Percentiles rank a stretch among this genome's conserved stretches.
Evolutionary conservation across 2,888 invertebrate genomes (phyloP).

Genomic region (Volucella bombylans): DNA sequence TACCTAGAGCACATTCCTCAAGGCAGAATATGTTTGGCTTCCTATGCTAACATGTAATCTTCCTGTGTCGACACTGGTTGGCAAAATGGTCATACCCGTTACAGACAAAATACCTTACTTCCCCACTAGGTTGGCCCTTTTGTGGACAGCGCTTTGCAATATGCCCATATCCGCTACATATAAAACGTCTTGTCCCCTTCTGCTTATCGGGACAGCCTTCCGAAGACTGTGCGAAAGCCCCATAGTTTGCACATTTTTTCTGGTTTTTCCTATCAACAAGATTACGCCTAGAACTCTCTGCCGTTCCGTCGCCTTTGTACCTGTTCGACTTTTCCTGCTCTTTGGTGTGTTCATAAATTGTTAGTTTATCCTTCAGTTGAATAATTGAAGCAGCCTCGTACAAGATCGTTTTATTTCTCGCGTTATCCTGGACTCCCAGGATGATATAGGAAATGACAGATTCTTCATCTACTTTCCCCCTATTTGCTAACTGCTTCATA

Average conservation of each 20-base stretch:
- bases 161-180: conserved; percentile 9
- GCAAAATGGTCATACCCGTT: no score
- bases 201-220: not conserved
- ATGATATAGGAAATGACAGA: not conserved
- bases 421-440: not conserved
- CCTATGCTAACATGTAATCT: no score
- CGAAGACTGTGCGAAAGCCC: no score
- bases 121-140: not conserved
- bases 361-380: not conserved
- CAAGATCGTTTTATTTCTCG: not conserved
- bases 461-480: not conserved
- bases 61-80: no score
- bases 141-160: not conserved
- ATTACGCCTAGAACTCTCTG: not conserved
- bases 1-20: no score
- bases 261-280: not conserved
- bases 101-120: not conserved
- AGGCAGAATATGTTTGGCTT: no score
- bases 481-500: not conserved
- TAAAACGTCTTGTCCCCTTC: conserved; percentile 12
- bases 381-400: no score
- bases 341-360: not conserved
- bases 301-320: not conserved
- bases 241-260: no score
- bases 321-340: not conserved